phyloP scores from a whole-genome alignment of 2,113 vertebrate species.

The Rynchops niger region DNA sequence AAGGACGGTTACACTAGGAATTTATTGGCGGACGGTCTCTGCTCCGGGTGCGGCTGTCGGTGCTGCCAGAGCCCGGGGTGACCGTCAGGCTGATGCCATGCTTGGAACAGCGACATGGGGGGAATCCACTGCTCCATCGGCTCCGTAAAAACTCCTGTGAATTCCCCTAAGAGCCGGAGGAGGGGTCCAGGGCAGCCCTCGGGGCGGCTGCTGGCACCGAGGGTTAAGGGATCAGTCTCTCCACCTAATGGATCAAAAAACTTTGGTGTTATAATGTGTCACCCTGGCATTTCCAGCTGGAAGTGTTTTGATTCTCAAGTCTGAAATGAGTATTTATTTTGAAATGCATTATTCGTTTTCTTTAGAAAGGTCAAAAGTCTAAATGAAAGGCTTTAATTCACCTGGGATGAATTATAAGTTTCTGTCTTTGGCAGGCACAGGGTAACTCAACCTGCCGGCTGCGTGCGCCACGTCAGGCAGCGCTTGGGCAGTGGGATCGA shows the following conservation, averaged over 20 bases:
- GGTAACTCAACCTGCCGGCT: not conserved
- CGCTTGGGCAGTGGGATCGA: accelerated
- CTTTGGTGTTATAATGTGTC: accelerated
- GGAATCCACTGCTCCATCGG: accelerated
- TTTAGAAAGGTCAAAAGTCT: not conserved
- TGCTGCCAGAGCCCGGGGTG: not conserved
- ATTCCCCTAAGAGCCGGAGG: not conserved
- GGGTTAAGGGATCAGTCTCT: no score
- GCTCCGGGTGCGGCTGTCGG: accelerated
- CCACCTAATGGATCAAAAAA: not conserved
- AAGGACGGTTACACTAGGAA: not conserved
- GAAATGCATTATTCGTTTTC: slow-evolving; percentile 8
- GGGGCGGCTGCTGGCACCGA: accelerated
- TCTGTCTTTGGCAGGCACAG: not conserved
- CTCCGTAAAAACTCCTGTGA: not conserved
- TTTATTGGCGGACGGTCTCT: not conserved
- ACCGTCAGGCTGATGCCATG: accelerated
- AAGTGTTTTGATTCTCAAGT: not conserved
- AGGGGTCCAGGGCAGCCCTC: not conserved
- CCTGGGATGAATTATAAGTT: not conserved
- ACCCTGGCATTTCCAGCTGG: not conserved
- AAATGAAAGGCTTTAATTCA: not conserved
- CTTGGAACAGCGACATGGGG: accelerated
- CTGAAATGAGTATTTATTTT: slow-evolving; percentile 5
- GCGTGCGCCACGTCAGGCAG: not conserved